Base-by-base conservation (phyloP, 2,113 vertebrate genomes). In the Hyaena hyaena region DNA sequence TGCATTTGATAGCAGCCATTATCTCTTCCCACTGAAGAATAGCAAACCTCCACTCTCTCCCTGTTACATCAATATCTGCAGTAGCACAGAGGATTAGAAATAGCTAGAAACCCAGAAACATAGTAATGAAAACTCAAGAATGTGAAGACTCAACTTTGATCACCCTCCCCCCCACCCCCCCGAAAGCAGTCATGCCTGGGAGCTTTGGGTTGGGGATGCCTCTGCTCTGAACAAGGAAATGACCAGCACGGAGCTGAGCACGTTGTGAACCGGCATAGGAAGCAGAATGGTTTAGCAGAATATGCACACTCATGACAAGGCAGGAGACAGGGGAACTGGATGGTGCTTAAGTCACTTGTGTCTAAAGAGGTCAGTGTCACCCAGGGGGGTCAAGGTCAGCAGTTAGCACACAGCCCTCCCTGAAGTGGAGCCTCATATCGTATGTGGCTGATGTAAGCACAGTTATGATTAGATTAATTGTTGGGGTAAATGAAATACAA, bases 331-430 rank as follows among this genome's bases (percentile, higher is more conserved):
- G 66, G 68, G 15, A 81, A 28, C 85, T 73, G 53, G 76, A 45
- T 24, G 45, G 23, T 63, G 43, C 66, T 88, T 82, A 82, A 69
- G 63, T 28, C 5, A 6, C 80, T 83, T 61, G 53, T 80, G 65
- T 93, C 71, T 82, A 94, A 96, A 43, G 55, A 97, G 96, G 90
- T 58, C 85, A 97, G 0, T 9, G 39, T 86, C 35, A 50, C 84
- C 58, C 12, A 2, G 2, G 33, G 88, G 53, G 93, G 58, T 50
- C 1, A 0, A 68, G 28, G 61, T 7, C 88, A 58, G 63, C 39
- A 90, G 23, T 28, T n/a, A 39, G 50, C 66, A 55, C 39, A 45
- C 1, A 10, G 63, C 21, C 65, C 11, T 26, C 33, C 45, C 61
- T 48, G 43, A 88, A 90, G 24, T 21, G 19, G 24, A 35, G 53